Base-by-base conservation (phyloP, 2,888 invertebrate species). In the Oligia strigilis region DNA sequence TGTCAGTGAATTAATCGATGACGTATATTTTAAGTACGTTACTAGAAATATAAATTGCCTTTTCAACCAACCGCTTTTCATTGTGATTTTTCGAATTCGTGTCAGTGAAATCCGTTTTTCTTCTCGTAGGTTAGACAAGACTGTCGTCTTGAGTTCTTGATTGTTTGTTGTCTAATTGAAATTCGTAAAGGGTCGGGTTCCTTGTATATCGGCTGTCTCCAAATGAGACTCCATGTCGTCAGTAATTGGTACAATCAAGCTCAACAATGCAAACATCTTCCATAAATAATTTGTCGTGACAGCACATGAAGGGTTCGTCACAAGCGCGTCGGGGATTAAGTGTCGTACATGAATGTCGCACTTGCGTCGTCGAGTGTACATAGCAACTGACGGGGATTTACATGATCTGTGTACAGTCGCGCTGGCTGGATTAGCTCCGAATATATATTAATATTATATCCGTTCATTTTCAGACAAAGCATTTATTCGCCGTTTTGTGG, bases 381-480 rank as follows among this genome's bases (percentile, higher is more conserved):
- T 71, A 70, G 52, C 64, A 14, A 72, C 74, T 80, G 83, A 77
- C 78, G 43, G 62, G 87, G 87, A 83, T 88, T 88, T 85, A 75
- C 83, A 85, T 85, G 88, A 88, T 85, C 85, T 86, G 80, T 77
- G 77, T 82, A 78, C 80, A 71, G 67, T 78, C 78, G 46, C 58
- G 67, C 17, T 70, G 58, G 60, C 72, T 29, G 87, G 85, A 85
- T 88, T 85, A 87, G 71, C 75, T 75, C 58, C 55, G 87, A 87
- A 88, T 88, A 88, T 80, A 83, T 80, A 83, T 83, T 85, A 83
- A 85, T 86, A 81, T 78, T 81, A 69, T 75, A 77, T 82, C 72
- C 71, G 72, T 81, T 70, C 69, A 73, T 71, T 71, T 75, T 75
- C 52, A 77, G 80, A 85, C 85, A 85, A 77, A 85, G 75, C 70